Evolutionary conservation across 2,113 vertebrate species (phyloP).

Genomic region (Thoracochromis brauschi): DNA sequence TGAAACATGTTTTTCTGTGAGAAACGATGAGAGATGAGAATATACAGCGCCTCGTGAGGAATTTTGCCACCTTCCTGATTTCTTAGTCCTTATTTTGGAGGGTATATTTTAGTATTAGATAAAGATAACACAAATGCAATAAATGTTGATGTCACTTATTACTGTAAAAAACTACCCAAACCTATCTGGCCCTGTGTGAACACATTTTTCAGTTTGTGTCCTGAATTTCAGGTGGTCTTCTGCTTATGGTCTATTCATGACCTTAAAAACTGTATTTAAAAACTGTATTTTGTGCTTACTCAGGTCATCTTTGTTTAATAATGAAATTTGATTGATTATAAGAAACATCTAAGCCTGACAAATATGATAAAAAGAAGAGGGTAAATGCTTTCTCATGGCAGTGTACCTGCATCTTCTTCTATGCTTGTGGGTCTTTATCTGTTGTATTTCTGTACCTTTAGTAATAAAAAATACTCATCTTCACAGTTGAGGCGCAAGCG

Average conservation of each 20-base stretch:
- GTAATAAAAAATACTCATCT: neutral
- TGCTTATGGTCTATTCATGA: neutral
- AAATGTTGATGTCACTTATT: neutral
- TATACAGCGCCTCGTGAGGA: neutral
- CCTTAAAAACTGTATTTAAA: neutral
- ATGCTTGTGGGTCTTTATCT: neutral
- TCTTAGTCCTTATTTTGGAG: neutral
- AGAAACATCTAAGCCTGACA: neutral
- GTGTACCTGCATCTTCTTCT: neutral
- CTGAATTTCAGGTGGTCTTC: neutral
- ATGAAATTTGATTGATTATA: neutral
- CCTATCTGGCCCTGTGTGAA: neutral
- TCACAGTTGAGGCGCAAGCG: neutral
- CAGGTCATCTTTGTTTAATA: neutral
- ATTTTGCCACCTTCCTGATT: neutral
- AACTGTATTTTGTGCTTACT: neutral
- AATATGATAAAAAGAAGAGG: neutral
- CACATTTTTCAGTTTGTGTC: neutral
- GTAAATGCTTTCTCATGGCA: neutral
- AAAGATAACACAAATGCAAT: neutral
- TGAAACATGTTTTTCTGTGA: neutral
- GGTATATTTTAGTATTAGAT: neutral
- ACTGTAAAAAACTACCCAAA: neutral
- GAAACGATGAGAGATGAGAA: neutral
- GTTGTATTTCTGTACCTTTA: neutral